Evolutionary conservation across 37 sponge, comb jelly and placozoan species (phyloP).

Genomic region (Corticium candelabrum): DNA sequence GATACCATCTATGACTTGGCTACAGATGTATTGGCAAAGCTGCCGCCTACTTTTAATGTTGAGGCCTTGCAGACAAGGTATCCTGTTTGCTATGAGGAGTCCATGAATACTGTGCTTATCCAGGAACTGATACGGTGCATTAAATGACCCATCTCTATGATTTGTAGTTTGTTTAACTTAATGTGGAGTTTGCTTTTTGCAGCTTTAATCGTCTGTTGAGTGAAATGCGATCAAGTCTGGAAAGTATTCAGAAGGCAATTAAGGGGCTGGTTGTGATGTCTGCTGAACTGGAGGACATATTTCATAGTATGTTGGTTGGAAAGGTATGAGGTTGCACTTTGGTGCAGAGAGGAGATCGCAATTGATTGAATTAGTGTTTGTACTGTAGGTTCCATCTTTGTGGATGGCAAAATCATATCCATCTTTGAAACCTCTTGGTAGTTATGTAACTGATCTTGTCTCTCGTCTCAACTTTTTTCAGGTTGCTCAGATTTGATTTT

Average conservation of each 20-base stretch:
- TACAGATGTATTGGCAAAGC: slow-evolving; percentile 13
- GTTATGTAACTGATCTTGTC: slow-evolving; percentile 10
- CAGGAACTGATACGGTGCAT: slow-evolving; percentile 23
- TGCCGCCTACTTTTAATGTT: slow-evolving; percentile 31
- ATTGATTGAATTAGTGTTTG: background rate
- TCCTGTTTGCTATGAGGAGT: slow-evolving; percentile 41
- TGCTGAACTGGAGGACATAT: slow-evolving; percentile 34
- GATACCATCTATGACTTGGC: slow-evolving; percentile 18
- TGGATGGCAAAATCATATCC: slow-evolving; percentile 37
- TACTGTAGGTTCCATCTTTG: background rate
- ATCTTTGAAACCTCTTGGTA: slow-evolving; percentile 41
- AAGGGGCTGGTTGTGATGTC: slow-evolving; percentile 45
- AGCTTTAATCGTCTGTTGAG: slow-evolving; percentile 34
- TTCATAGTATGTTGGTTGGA: slow-evolving; percentile 22
- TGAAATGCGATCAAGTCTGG: slow-evolving; percentile 12
- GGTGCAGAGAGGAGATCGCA: background rate
- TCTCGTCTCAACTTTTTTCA: slow-evolving; percentile 21
- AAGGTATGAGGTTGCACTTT: slow-evolving; percentile 17
- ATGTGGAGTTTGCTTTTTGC: background rate
- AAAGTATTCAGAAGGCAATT: slow-evolving; percentile 31
- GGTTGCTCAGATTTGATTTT: background rate
- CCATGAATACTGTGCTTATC: slow-evolving; percentile 39
- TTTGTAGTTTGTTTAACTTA: background rate
- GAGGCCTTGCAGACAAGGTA: slow-evolving; percentile 22
- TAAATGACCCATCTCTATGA: background rate